These are phyloP conservation scores for Sorex araneus DNA, from an alignment of 2,113 vertebrate species.

Conservation along the genomic window DNA sequence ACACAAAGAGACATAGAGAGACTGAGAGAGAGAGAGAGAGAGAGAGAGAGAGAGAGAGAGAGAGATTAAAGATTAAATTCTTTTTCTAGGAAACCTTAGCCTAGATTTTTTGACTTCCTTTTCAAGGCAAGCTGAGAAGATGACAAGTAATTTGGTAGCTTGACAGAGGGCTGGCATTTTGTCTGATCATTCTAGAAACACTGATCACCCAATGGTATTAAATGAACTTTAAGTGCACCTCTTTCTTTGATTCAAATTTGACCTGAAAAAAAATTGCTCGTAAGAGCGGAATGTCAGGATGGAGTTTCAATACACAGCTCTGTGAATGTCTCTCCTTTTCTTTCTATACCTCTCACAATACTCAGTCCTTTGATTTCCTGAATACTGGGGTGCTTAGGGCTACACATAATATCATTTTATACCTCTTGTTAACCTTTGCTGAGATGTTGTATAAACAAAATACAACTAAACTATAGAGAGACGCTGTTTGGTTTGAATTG, in stretches of 20 bases:
- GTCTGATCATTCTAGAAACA: slow-evolving; percentile 7
- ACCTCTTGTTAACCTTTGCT: slow-evolving; percentile 52
- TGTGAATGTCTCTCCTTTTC: slow-evolving; percentile 11
- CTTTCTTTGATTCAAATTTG: slow-evolving; percentile 59
- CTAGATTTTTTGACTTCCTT: slow-evolving; percentile 22
- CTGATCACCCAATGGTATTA: not conserved
- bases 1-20: too few relatives aligned
- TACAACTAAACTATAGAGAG: slow-evolving; percentile 24
- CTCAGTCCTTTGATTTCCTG: slow-evolving; percentile 23
- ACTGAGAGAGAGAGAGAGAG: too few relatives aligned
- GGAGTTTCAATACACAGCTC: not conserved
- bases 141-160: not conserved
- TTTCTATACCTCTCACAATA: not conserved
- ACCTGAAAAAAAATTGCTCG: slow-evolving; percentile 27
- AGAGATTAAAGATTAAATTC: slow-evolving; percentile 8
- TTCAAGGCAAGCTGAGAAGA: not conserved
- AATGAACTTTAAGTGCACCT: not conserved
- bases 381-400: not conserved
- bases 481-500: not conserved
- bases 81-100: not conserved
- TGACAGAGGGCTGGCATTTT: not conserved
- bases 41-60: too few relatives aligned
- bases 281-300: not conserved
- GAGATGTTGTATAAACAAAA: slow-evolving; percentile 44
- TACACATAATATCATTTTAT: not conserved